Evolutionary conservation across 2,797 vertebrate species (phyloP), one percentile per base, ranked within the genome.

Genomic region (Myripristis murdjan): DNA sequence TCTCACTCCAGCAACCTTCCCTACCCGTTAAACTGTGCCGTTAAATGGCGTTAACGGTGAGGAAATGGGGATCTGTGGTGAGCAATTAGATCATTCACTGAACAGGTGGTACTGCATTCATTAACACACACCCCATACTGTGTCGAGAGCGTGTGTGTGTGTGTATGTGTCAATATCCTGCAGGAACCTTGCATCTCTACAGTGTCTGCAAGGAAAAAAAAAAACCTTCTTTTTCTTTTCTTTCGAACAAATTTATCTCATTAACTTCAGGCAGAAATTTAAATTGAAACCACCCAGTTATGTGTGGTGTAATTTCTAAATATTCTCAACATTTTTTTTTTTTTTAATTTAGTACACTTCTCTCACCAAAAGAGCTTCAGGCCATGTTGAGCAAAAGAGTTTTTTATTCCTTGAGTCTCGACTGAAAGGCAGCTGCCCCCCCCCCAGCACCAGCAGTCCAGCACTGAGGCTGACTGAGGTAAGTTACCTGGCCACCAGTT

Each of bases 51-150:
- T 78, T n/a, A 83, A 82, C 76, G 73, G 83, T 79, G 78, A 84
- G 84, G 67, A 90, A 89, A 89, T 82, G 66, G 62, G 77, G 66
- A 85, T 91, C 89, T 89, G 85, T 78, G 73, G 87, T 86, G 87
- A 92, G 89, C 88, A 86, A 88, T 91, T 86, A 90, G 83, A 81
- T 86, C 73, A 72, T 83, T 86, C 76, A 83, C 83, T 80, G 89
- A 91, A 90, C 90, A 93, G 91, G 90, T 91, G 91, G 80, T 60
- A 73, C 80, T 79, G 88, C 84, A 89, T 90, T 91, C 87, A 92
- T 93, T 91, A 88, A 35, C 78, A 77, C 79, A 53, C 62, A 71
- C 75, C 77, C 48, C 55, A 18, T 70, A 72, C 81, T 74, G 73
- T 55, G 74, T 70, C 49, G 41, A 71, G 55, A 70, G 73, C 79